phyloP scores from a whole-genome alignment of 1,140 invertebrate species.

The Thaumetopoea pityocampa region DNA sequence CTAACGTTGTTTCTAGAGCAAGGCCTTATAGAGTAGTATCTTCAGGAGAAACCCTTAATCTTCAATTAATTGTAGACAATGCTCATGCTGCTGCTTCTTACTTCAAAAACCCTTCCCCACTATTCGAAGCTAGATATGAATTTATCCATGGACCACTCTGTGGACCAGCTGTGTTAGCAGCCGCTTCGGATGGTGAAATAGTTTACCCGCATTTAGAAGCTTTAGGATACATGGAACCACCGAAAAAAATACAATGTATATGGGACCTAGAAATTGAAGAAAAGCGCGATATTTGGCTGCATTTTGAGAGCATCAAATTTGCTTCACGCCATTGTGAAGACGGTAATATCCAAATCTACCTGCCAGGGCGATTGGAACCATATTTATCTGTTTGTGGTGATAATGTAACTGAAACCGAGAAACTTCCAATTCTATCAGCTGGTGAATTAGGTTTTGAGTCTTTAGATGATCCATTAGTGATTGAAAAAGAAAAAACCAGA shows the following conservation, averaged over 20 bases:
- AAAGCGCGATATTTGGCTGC: constrained; percentile 89
- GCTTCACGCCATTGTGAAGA: constrained; percentile 87
- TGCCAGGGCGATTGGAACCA: constrained; percentile 82
- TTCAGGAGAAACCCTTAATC: constrained; percentile 84
- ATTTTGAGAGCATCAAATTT: constrained; percentile 91
- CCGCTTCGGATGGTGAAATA: constrained; percentile 87
- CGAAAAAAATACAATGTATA: constrained; percentile 88
- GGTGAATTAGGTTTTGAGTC: constrained; percentile 82
- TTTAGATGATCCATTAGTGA: constrained; percentile 76
- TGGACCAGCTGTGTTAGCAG: constrained; percentile 86
- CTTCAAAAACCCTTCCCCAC: constrained; percentile 87
- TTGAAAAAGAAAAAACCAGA: constrained; percentile 73
- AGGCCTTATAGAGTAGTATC: constrained; percentile 82
- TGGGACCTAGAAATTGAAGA: constrained; percentile 90
- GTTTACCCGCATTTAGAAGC: constrained; percentile 91
- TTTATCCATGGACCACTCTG: constrained; percentile 92
- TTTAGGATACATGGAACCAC: constrained; percentile 84
- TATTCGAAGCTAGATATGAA: constrained; percentile 90
- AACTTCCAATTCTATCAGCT: constrained; percentile 86
- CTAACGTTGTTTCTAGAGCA: constrained; percentile 71
- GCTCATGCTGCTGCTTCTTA: constrained; percentile 89
- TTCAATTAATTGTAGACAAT: constrained; percentile 88
- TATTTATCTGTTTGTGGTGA: constrained; percentile 88
- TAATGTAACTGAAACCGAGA: constrained; percentile 85
- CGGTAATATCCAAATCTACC: constrained; percentile 88